Conservation (phyloP, 2,888 invertebrate genomes). For the Apoderus coryli region DNA sequence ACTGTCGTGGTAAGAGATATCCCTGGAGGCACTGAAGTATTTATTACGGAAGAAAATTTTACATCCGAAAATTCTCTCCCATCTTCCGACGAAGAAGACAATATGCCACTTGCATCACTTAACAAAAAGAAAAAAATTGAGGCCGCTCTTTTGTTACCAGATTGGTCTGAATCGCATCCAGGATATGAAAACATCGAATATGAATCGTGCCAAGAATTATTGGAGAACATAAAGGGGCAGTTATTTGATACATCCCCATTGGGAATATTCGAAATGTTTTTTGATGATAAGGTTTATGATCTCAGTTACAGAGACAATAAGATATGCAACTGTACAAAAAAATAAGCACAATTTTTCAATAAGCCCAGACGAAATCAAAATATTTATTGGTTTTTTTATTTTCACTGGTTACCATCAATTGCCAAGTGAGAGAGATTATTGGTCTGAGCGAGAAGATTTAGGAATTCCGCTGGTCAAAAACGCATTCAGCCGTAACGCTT, state of each 20-base stretch:
- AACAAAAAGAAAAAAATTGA: too few species aligned
- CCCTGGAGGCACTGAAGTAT: conserved; percentile 1
- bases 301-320: conserved; percentile 4
- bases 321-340: conserved; percentile 5
- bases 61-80: too few species aligned
- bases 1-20: conserved; percentile 5
- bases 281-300: conserved; percentile 3
- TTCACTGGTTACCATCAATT: conserved; percentile 5
- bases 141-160: too few species aligned
- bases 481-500: conserved; percentile 9
- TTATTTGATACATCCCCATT: too few species aligned
- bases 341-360: not conserved
- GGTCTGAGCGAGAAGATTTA: conserved; percentile 5
- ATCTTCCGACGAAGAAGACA: too few species aligned
- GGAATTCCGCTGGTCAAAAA: conserved; percentile 6
- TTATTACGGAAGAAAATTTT: too few species aligned
- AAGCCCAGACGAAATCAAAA: not conserved
- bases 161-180: too few species aligned
- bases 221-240: too few species aligned
- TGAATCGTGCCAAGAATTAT: too few species aligned
- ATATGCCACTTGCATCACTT: too few species aligned
- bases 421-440: conserved; percentile 8
- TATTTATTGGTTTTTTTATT: conserved; percentile 2
- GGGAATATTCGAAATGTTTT: too few species aligned
- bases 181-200: too few species aligned